A percentile compares a stretch with the other conserved stretches of the same genome.
Evolutionary conservation across 2,113 vertebrate genomes (phyloP).

Genomic region (Isurus oxyrinchus): DNA sequence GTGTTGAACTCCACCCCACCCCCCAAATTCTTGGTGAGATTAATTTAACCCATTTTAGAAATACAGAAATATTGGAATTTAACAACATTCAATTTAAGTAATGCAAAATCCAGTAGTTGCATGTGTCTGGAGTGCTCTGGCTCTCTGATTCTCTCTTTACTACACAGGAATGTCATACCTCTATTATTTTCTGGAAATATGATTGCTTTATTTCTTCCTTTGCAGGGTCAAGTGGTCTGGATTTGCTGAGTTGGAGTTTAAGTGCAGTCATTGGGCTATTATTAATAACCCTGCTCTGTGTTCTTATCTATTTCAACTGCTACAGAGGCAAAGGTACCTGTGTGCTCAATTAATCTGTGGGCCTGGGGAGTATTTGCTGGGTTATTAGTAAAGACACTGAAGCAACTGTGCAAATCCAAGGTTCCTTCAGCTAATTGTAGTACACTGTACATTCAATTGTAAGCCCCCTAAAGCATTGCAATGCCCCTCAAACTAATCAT

Average conservation of each 20-base stretch:
- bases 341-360: background rate
- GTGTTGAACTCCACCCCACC: background rate
- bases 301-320: background rate
- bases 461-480: too few species aligned
- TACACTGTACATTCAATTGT: background rate
- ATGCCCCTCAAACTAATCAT: background rate
- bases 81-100: background rate
- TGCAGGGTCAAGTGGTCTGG: background rate
- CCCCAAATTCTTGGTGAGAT: background rate
- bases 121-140: background rate
- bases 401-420: background rate
- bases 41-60: background rate
- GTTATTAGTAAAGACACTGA: background rate
- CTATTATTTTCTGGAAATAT: background rate
- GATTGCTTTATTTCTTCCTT: background rate
- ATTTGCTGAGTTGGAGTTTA: background rate
- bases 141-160: background rate
- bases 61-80: background rate
- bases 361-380: background rate
- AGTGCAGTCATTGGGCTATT: background rate
- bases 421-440: background rate
- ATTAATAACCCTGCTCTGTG: background rate
- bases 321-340: background rate
- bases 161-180: background rate
- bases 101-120: background rate